Conservation (phyloP, 2,888 invertebrate species). For the Tryphoninae sp. region DNA sequence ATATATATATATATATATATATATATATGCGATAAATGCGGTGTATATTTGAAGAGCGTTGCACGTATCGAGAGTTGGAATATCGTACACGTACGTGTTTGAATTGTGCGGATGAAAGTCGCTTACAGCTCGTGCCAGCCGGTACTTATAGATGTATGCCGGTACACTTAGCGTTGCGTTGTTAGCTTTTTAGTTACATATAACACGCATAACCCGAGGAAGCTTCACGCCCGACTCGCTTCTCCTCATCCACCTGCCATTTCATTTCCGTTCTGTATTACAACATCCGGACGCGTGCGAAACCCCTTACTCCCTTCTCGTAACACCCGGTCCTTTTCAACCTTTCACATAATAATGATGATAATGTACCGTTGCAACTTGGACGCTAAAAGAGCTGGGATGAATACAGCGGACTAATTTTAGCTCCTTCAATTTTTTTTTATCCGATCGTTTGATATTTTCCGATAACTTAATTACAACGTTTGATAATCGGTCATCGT, state of each 20-base stretch:
- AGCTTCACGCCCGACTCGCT: constrained; percentile 56
- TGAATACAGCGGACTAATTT: no score
- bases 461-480: no score
- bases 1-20: not conserved
- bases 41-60: constrained; percentile 36
- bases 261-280: constrained; percentile 61
- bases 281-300: constrained; percentile 64
- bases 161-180: constrained; percentile 53
- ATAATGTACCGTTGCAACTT: not conserved
- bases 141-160: constrained; percentile 33
- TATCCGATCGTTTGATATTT: no score
- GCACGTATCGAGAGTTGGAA: constrained; percentile 46
- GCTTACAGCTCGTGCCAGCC: constrained; percentile 29
- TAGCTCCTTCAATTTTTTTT: no score
- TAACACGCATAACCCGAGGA: constrained; percentile 28
- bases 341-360: constrained; percentile 20
- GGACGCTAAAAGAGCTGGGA: no score
- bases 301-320: constrained; percentile 44
- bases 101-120: constrained; percentile 41
- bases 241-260: constrained; percentile 64
- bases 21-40: not conserved
- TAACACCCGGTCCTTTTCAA: constrained; percentile 48
- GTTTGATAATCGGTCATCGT: no score
- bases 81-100: constrained; percentile 44
- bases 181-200: not conserved